Conservation (phyloP, 1,140 invertebrate species). For the Drosophila fuyamai region DNA sequence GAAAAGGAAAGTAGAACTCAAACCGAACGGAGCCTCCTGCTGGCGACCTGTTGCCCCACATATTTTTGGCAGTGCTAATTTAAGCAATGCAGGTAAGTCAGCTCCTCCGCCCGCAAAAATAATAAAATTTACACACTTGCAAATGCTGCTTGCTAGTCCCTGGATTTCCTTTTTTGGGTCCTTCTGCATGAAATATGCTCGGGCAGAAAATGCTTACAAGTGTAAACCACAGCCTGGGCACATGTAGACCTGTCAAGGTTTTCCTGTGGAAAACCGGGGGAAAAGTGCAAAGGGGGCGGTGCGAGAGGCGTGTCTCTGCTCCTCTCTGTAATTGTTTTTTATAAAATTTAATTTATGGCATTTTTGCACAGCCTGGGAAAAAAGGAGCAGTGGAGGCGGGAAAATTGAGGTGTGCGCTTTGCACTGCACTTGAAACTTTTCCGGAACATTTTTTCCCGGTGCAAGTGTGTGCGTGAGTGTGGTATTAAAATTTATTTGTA, state of each 20-base stretch:
- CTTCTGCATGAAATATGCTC: conserved; percentile 72
- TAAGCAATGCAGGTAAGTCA: conserved; percentile 60
- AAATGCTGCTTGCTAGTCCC: conserved; percentile 46
- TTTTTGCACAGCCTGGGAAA: conserved; percentile 59
- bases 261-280: conserved; percentile 9
- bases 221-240: conserved; percentile 77
- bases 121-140: conserved; percentile 80
- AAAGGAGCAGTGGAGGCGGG: neutral
- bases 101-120: conserved; percentile 41
- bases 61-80: conserved; percentile 69
- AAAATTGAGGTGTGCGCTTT: conserved; percentile 33
- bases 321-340: conserved; percentile 80
- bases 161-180: conserved; percentile 9
- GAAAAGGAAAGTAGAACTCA: conserved; percentile 60
- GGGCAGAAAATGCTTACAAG: conserved; percentile 77
- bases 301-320: conserved; percentile 48
- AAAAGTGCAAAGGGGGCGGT: neutral
- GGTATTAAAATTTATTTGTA: conserved; percentile 76
- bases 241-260: conserved; percentile 71
- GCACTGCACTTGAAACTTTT: conserved; percentile 55
- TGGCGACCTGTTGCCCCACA: conserved; percentile 77
- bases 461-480: conserved; percentile 29
- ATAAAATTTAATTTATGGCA: conserved; percentile 83
- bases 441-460: conserved; percentile 29
- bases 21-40: conserved; percentile 11